These are phyloP conservation scores for Habropoda laboriosa DNA, from an alignment of 1,140 invertebrate genomes.

Conservation along the genomic window DNA sequence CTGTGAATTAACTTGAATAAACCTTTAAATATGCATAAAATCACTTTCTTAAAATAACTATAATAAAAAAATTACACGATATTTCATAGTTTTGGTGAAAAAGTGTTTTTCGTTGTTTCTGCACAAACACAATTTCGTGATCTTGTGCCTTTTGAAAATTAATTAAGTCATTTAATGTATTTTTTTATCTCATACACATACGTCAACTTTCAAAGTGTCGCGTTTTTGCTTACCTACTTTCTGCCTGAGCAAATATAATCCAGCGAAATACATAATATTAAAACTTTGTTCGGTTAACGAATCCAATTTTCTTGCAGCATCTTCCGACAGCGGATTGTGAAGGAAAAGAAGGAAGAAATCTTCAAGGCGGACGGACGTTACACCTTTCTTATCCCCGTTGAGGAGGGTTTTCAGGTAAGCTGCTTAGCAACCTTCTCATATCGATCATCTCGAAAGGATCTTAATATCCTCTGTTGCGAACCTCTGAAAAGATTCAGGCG, in stretches of 20 bases:
- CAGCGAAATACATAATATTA: not conserved
- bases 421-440: conserved; percentile 49
- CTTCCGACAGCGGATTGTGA: conserved; percentile 88
- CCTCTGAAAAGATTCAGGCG: conserved; percentile 33
- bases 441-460: conserved; percentile 44
- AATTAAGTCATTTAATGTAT: no score
- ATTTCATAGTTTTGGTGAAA: no score
- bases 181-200: no score
- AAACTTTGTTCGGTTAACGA: conserved; percentile 39
- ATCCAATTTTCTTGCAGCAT: conserved; percentile 80
- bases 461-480: conserved; percentile 46
- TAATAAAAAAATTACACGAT: no score
- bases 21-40: not conserved
- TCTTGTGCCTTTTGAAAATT: no score
- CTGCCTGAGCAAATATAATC: not conserved
- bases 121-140: no score
- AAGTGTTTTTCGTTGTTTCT: no score
- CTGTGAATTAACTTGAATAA: no score
- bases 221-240: not conserved
- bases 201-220: no score
- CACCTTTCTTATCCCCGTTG: conserved; percentile 95
- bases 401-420: conserved; percentile 92
- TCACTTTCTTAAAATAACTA: not conserved
- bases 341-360: conserved; percentile 87
- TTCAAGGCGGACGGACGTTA: conserved; percentile 89